Conservation (phyloP, 2,888 invertebrate species). For the Micoletzkya japonica region DNA sequence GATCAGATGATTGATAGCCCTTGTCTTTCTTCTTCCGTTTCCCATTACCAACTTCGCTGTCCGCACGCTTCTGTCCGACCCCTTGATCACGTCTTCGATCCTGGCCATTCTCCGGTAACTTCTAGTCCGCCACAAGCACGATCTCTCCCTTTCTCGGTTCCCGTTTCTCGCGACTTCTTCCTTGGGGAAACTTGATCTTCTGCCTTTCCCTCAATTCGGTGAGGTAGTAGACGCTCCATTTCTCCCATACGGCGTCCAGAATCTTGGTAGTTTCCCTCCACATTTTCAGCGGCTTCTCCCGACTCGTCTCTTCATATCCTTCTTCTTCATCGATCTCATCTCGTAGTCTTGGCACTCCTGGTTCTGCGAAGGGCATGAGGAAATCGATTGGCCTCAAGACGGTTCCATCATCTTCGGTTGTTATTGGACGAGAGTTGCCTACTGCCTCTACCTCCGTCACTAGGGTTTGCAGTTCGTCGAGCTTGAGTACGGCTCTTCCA, state of each 20-base stretch:
- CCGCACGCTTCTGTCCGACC: not conserved
- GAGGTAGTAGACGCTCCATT: not conserved
- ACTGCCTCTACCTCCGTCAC: conserved; percentile 16
- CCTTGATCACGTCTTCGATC: not conserved
- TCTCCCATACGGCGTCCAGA: not conserved
- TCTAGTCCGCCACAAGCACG: conserved; percentile 1
- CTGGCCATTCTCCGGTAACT: not conserved
- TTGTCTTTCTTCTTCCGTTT: not conserved
- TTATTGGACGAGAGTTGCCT: not conserved
- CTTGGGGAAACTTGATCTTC: not conserved
- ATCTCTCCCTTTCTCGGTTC: conserved; percentile 5
- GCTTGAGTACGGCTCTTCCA: not conserved
- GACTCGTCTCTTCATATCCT: too few relatives aligned
- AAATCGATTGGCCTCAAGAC: conserved; percentile 16
- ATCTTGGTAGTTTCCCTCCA: not conserved
- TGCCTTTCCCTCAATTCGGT: not conserved
- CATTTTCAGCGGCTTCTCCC: too few relatives aligned
- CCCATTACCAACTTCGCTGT: not conserved
- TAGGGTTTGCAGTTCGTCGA: not conserved
- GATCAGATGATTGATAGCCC: not conserved
- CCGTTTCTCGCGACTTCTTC: not conserved
- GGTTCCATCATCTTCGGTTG: not conserved
- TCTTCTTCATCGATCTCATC: too few relatives aligned
- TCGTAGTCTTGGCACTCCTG: not conserved
- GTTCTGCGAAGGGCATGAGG: not conserved